Percentiles rank a stretch among this genome's conserved stretches.
These are phyloP conservation scores for Neosilurus mollespiculum DNA, from an alignment of 2,797 vertebrate genomes.

Conservation along the genomic window DNA sequence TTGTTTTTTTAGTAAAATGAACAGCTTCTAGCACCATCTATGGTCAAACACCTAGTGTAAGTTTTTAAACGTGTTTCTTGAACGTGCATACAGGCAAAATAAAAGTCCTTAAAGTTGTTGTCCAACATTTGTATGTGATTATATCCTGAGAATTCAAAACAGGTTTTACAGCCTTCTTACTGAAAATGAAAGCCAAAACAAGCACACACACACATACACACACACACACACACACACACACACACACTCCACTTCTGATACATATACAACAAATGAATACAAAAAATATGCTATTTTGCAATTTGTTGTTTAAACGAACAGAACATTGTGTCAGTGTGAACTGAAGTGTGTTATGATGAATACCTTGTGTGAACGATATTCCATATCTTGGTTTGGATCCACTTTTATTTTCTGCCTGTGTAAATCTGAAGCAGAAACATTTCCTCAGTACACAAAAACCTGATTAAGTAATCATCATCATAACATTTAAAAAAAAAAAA, in stretches of 20 bases:
- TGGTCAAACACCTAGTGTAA: background rate
- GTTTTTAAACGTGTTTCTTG: background rate
- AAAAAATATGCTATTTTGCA: background rate
- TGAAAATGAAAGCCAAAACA: background rate
- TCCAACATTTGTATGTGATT: background rate
- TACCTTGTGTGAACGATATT: background rate
- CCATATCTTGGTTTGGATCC: background rate
- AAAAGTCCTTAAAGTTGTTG: background rate
- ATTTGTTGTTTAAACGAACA: background rate
- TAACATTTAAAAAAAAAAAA: too few species aligned
- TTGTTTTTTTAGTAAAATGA: too few species aligned
- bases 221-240: background rate
- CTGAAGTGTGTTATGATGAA: background rate
- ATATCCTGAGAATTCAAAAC: background rate
- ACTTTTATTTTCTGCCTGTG: background rate
- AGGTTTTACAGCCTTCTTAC: background rate
- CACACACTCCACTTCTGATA: background rate
- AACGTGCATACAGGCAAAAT: background rate
- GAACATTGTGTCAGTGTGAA: background rate
- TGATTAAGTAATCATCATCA: too few species aligned
- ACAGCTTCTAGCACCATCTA: constrained; percentile 33
- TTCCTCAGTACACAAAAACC: background rate
- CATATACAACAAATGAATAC: background rate
- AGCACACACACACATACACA: background rate
- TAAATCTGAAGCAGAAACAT: background rate